Evolutionary conservation across 2,888 invertebrate genomes (phyloP), one percentile per base, ranked within the genome.

Genomic region (Sipha maydis): DNA sequence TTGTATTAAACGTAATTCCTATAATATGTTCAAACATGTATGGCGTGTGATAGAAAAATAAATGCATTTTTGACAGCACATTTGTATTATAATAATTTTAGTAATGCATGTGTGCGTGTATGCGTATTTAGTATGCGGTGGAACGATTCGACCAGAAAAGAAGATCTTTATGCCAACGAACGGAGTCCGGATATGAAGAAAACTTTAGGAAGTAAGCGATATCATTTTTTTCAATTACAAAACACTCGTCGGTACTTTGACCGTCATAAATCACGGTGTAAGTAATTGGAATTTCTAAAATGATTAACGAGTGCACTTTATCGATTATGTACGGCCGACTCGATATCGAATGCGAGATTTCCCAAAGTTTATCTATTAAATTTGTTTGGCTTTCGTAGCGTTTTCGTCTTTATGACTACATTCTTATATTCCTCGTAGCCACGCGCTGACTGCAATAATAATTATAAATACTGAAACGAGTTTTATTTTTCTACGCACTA

Each of bases 1-100:
- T n/a, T 67, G 80, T 67, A 41, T 41, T 80, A 28, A 80, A 80
- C 28, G 84, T 41, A 61, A 41, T 85, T 76, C 41, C 0, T 9
- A 41, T 34, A 1, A 28, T 61, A 76, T 21, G 79, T 61, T 25
- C 34, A 79, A 79, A 79, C 25, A 61, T 61, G 61, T 61, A 79
- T 56, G 25, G 4, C 17, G 79, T 61, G 5, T 14, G 21, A 17
- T 31, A 61, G 31, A n/a, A 28, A 79, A 61, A 34, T 56, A 61
- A 14, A 73, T 75, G 7, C 25, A 71, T 71, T 78, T 77, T 78
- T 54, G 1, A 14, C 78, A n/a, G 56, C 28, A 56, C 11, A 71
- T 71, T 28, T 71, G 3, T 25, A 61, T 4, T 25, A 56, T 56
- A 56, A 56, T 56, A 56, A 56, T 28, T 3, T 28, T 31, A 71